phyloP scores from a whole-genome alignment of 2,888 invertebrate genomes.

The Ornithoptera alexandrae region DNA sequence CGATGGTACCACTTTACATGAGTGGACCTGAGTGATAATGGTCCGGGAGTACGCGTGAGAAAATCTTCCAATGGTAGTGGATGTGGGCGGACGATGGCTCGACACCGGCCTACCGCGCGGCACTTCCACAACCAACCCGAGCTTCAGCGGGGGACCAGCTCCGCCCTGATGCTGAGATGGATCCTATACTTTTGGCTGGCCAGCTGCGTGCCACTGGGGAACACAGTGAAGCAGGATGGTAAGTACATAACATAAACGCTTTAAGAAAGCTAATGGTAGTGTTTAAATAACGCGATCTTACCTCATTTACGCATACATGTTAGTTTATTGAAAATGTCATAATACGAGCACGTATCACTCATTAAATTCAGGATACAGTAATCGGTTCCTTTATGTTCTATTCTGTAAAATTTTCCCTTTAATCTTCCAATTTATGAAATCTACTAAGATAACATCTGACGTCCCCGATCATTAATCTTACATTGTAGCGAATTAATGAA shows the following conservation, averaged over 20 bases:
- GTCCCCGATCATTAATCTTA: constrained; percentile 20
- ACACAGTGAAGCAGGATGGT: constrained; percentile 75
- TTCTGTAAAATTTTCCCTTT: constrained; percentile 11
- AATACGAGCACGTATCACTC: neutral
- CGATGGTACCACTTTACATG: neutral
- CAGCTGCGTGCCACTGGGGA: constrained; percentile 67
- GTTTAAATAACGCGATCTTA: no score
- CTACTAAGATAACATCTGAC: constrained; percentile 18
- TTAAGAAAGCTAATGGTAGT: no score
- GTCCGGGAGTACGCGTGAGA: constrained; percentile 22
- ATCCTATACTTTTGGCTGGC: constrained; percentile 70
- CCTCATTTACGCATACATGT: no score
- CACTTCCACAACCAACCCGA: constrained; percentile 76
- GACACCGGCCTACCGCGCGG: constrained; percentile 62
- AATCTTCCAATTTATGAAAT: constrained; percentile 26
- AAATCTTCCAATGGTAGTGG: constrained; percentile 40
- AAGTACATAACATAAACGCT: constrained; percentile 39
- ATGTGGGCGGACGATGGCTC: constrained; percentile 52
- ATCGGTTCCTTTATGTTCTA: constrained; percentile 18
- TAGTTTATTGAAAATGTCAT: neutral
- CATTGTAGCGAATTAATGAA: constrained; percentile 24
- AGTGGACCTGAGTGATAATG: constrained; percentile 9
- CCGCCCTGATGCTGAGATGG: constrained; percentile 69
- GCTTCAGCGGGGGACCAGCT: constrained; percentile 58
- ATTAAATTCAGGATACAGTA: neutral